Base-by-base conservation (phyloP, 2,888 invertebrate species). In the Himalopsyche tibetana region DNA sequence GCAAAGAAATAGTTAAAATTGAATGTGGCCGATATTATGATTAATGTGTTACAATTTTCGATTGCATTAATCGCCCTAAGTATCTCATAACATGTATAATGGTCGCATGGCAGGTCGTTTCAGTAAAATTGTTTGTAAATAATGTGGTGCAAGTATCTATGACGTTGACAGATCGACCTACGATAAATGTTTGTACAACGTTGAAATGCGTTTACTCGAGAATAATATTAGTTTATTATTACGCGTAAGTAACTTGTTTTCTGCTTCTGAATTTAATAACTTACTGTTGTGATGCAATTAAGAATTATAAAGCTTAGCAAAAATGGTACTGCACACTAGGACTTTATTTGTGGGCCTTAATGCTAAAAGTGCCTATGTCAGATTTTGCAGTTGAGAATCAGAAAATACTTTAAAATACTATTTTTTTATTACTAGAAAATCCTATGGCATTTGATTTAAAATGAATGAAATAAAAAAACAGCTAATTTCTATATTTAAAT, bases 101-200 rank as follows among this genome's bases (percentile, higher is more conserved):
- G 28, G 28, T 8, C 19, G 63, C 8, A 19, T 19, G 9, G 28
- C 63, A 51, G 63, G 19, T 19, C 28, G 63, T 6, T 28, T 63
- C 63, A 19, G 19, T 19, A 63, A 63, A 63, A 63, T 63, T 63
- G 63, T 63, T 63, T 19, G 19, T 63, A 63, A 63, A 63, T 63
- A 63, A 19, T 63, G 28, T 63, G 63, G 5, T 3, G 63, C 28
- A 63, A 28, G 63, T 19, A 28, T 28, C 28, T 28, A 63, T 9
- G 63, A 63, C 63, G 63, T 19, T 63, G 63, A 63, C 63, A 63
- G 19, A 63, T 63, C 19, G 63, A 63, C 6, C 19, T 0, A 19
- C 63, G 63, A 63, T 63, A 19, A 63, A 28, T 2, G n/a, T 63
- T 63, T 63, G 5, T 56, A 19, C 17, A 56, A 56, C 56, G 17